Evolutionary conservation across 2,113 vertebrate species (phyloP), one percentile per base, ranked within the genome.

Genomic region (Proterorhinus semilunaris): DNA sequence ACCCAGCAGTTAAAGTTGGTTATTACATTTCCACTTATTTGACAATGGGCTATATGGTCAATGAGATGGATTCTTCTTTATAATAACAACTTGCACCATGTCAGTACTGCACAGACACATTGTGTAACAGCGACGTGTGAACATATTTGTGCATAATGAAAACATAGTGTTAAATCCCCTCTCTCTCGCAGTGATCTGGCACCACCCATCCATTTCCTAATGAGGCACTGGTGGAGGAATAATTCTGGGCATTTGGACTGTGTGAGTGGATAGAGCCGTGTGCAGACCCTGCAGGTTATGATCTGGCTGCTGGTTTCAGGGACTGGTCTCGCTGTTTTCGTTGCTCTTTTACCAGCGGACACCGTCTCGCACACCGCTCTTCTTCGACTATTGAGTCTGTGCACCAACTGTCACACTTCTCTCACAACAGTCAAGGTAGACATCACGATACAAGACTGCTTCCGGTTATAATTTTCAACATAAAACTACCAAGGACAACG

Each of bases 141-240:
- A 46, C n/a, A 77, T 53, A 6, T 7, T 5, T 67, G 71, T 52
- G 59, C 42, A 59, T 16, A 10, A 13, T 65, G 68, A 15, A 68
- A 53, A 17, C 45, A 75, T 80, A 69, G 80, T 62, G 83, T 86
- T 85, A 69, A 84, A 79, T 76, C 75, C 68, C 12, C 7, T 47
- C 55, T 43, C 74, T 50, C 55, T 73, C 62, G 70, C 69, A 49
- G 47, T 66, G 69, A 76, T 82, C 69, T 63, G 83, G 82, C 86
- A 85, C 86, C 91, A 79, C 87, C 89, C 90, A 83, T 68, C 83
- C 86, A 84, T 87, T 70, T 65, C 15, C 71, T 75, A 67, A 84
- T 83, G 64, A 76, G 69, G 75, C 75, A 53, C 27, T 36, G 27
- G 27, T 36, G 27, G 71, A 65, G 78, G 63, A 76, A 54, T 59